Evolutionary conservation across 2,113 vertebrate genomes (phyloP).

Genomic region (Gobius niger): DNA sequence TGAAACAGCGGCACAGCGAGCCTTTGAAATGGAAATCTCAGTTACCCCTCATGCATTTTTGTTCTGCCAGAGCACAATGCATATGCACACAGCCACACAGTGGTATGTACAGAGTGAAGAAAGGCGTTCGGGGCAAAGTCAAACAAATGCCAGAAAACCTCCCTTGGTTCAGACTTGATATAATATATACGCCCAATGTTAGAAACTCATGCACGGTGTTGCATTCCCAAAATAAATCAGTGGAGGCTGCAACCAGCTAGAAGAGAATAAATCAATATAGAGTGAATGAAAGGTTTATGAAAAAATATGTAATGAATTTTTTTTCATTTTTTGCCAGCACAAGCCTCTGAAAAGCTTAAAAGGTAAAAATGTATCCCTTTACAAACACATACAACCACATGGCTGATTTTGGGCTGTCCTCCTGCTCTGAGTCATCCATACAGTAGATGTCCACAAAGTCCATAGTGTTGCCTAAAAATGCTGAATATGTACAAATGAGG

Average conservation of each 20-base stretch:
- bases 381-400: no score
- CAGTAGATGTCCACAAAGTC: no score
- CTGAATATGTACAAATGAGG: no score
- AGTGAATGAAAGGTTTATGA: neutral
- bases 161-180: slow-evolving; percentile 3
- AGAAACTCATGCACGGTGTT: neutral
- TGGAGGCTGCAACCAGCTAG: neutral
- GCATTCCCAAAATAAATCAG: neutral
- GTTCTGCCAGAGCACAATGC: slow-evolving; percentile 2
- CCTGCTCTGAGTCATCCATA: no score
- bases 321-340: neutral
- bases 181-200: neutral
- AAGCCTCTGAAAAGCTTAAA: neutral
- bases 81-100: slow-evolving; percentile 16
- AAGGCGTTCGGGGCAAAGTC: slow-evolving; percentile 29
- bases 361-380: no score
- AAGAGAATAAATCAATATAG: neutral
- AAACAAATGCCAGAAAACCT: slow-evolving; percentile 36
- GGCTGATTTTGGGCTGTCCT: no score
- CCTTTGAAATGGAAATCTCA: slow-evolving; percentile 23
- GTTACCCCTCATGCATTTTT: slow-evolving; percentile 20
- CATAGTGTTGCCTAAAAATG: no score
- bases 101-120: slow-evolving; percentile 8
- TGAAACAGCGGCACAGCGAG: slow-evolving; percentile 1
- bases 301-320: neutral